These are phyloP conservation scores for Pan paniscus DNA, from an alignment of 2,113 vertebrate genomes.

Conservation along the genomic window DNA sequence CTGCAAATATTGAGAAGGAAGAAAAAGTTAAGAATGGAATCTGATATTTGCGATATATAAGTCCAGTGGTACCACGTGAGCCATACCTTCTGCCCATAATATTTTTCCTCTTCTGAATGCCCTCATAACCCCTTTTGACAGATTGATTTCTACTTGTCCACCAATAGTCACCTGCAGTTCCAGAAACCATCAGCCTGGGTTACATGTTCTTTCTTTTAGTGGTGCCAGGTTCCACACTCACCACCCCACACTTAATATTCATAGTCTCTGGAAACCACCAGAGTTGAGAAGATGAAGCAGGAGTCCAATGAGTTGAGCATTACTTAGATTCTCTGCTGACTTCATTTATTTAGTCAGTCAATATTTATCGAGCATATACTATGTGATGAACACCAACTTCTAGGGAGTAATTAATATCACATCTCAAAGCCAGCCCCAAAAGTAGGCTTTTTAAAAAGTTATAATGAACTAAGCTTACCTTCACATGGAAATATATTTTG, in stretches of 20 bases:
- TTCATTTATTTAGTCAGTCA: neutral
- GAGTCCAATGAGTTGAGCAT: neutral
- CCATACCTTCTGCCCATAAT: neutral
- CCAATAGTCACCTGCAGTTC: neutral
- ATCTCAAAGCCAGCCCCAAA: neutral
- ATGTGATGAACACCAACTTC: neutral
- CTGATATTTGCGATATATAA: neutral
- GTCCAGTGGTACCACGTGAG: neutral
- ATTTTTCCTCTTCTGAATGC: neutral
- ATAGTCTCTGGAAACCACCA: neutral
- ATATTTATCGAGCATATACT: neutral
- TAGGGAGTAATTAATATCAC: neutral
- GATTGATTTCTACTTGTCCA: neutral
- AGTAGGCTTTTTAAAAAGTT: neutral
- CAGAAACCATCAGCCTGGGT: neutral
- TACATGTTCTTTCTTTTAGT: neutral
- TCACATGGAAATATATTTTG: neutral
- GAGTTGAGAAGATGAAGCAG: neutral
- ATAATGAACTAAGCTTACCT: neutral
- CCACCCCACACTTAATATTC: neutral
- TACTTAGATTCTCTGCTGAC: conserved; percentile 2
- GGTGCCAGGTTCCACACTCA: neutral
- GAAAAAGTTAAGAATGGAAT: neutral
- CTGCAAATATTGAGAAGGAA: neutral
- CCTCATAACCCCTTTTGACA: neutral